Evolutionary conservation across 64 coral and sea anemone genomes (phyloP), one percentile per base, ranked within the genome.

Genomic region (Montipora capricornis): DNA sequence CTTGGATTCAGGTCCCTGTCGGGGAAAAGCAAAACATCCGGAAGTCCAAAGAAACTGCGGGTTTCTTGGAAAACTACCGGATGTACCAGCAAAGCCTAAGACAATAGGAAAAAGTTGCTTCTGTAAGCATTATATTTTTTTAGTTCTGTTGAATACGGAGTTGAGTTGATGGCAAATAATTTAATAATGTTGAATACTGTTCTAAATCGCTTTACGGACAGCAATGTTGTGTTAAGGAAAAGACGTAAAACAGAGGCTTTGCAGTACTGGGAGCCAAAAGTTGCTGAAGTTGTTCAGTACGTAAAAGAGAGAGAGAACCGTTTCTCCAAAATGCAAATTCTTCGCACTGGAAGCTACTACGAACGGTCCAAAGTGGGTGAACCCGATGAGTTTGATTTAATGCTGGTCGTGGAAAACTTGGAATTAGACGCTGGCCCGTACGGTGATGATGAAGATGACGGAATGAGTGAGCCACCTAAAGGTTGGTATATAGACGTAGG

Each of bases 361-460:
- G 94, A 95, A 52, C 82, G 84, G 74, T 24, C 87, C 3, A 96
- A 96, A 53, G 90, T 92, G 0, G 80, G 81, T 20, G 60, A 92
- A 37, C 84, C 94, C 4, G 29, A 96, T 66, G 94, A 96, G 22
- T 96, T 96, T 62, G 94, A 96, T 67, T 26, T 96, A 14, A 92
- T 89, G 90, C 19, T 96, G 14, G 84, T 89, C 81, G 59, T 89
- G 49, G 73, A 89, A 2, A 80, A 81, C 3, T 49, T 78, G 45
- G 60, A 73, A 58, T 88, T 95, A 16, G 88, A 90, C 24, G 87
- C 17, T 29, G 73, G 78, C 5, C 93, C 93, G 15, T 95, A 94
- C 13, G 87, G 83, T 6, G 52, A 16, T 11, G 58, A 84, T 0
- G 92, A 94, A 57, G 60, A 95, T 13, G 60, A 95, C 9, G 87